Percentiles rank a stretch among this genome's conserved stretches.
phyloP scores from a whole-genome alignment of 2,888 invertebrate species.

The Eupithecia centaureata region DNA sequence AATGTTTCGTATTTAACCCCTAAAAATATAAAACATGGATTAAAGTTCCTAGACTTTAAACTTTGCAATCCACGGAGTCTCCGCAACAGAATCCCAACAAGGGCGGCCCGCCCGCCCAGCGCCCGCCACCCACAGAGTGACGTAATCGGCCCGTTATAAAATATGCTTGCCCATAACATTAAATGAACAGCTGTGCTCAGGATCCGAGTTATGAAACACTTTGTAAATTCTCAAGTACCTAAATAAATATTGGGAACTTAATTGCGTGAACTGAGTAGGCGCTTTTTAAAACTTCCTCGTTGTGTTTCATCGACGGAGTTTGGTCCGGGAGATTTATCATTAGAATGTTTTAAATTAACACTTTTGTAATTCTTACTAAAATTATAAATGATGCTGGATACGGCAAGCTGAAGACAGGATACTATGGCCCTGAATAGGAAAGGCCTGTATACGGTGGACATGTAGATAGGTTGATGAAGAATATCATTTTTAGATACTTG shows the following conservation, averaged over 20 bases:
- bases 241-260: conserved; percentile 5
- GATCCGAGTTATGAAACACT: conserved; percentile 1
- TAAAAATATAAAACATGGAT: conserved; percentile 32
- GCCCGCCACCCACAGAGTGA: conserved; percentile 20
- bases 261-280: not conserved
- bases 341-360: not conserved
- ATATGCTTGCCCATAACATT: conserved; percentile 30
- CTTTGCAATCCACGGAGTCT: conserved; percentile 34
- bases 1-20: not conserved
- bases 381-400: no score
- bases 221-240: conserved; percentile 5
- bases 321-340: not conserved
- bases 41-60: conserved; percentile 39
- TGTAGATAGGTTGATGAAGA: no score
- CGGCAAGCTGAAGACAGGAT: no score
- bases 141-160: conserved; percentile 26
- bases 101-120: conserved; percentile 17
- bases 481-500: not conserved
- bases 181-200: conserved; percentile 21
- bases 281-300: not conserved
- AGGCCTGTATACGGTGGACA: no score
- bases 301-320: not conserved
- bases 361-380: no score
- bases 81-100: conserved; percentile 27
- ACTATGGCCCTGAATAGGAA: no score